phyloP scores from a whole-genome alignment of 2,113 vertebrate species.

The Salminus brasiliensis region DNA sequence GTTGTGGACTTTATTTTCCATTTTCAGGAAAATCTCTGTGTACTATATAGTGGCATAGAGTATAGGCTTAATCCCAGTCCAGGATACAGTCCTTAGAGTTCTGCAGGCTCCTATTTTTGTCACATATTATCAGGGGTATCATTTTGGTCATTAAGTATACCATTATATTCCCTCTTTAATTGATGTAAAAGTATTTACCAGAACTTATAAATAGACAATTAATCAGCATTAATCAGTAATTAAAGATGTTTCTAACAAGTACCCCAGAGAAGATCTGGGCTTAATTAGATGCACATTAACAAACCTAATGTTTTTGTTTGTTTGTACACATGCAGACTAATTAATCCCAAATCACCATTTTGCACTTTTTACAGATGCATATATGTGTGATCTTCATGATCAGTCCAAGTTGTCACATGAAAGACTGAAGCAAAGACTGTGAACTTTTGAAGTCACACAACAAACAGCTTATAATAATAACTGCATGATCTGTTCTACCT shows the following conservation, averaged over 20 bases:
- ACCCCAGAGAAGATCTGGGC: neutral
- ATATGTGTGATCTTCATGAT: slow-evolving; percentile 12
- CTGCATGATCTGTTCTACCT: neutral
- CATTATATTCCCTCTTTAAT: too few relatives aligned
- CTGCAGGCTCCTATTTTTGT: too few relatives aligned
- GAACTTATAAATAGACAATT: too few relatives aligned
- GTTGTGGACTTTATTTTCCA: too few relatives aligned
- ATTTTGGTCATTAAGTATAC: too few relatives aligned
- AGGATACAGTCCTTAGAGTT: too few relatives aligned
- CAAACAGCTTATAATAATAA: neutral
- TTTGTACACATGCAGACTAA: slow-evolving; percentile 43
- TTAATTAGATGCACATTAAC: neutral
- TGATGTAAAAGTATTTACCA: too few relatives aligned
- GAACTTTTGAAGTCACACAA: neutral
- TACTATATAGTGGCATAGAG: too few relatives aligned
- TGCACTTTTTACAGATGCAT: slow-evolving; percentile 3
- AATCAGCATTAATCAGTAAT: neutral
- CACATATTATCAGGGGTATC: too few relatives aligned
- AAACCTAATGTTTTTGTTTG: slow-evolving; percentile 32
- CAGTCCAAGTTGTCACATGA: neutral
- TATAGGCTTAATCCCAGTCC: too few relatives aligned
- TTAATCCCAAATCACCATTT: slow-evolving; percentile 41
- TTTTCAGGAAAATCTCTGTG: too few relatives aligned
- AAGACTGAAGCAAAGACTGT: neutral
- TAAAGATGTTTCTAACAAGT: slow-evolving; percentile 21